Conservation (phyloP, 2,113 vertebrate genomes). For the Dipodomys spectabilis region DNA sequence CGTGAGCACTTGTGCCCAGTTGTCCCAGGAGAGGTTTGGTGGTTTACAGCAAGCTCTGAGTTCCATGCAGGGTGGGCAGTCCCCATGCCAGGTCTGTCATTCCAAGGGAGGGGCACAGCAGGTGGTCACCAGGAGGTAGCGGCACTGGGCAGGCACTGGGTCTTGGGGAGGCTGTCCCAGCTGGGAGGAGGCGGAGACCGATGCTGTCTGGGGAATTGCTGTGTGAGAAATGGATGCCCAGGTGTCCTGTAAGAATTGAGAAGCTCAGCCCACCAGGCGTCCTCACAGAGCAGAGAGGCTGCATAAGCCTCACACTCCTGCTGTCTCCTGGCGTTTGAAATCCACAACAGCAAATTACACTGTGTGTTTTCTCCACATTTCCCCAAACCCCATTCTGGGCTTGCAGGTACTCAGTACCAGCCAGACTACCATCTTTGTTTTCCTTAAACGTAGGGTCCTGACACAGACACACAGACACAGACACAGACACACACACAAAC, state of each 20-base stretch:
- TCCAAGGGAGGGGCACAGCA: background rate
- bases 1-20: too few relatives aligned
- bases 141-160: too few relatives aligned
- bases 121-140: background rate
- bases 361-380: too few relatives aligned
- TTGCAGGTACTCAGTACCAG: too few relatives aligned
- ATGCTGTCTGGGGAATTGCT: too few relatives aligned
- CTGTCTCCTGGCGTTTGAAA: background rate
- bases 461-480: background rate
- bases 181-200: background rate
- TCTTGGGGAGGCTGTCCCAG: background rate
- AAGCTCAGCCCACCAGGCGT: too few relatives aligned
- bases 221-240: too few relatives aligned
- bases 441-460: background rate
- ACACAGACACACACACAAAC: accelerated
- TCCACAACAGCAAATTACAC: background rate
- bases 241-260: background rate
- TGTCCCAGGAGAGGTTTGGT: background rate
- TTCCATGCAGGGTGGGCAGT: background rate
- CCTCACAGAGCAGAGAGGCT: too few relatives aligned
- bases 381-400: too few relatives aligned
- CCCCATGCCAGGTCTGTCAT: background rate
- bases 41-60: background rate
- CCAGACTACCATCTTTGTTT: background rate
- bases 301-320: too few relatives aligned